Evolutionary conservation across 2,797 vertebrate species (phyloP).

Genomic region (Bradypodion pumilum): DNA sequence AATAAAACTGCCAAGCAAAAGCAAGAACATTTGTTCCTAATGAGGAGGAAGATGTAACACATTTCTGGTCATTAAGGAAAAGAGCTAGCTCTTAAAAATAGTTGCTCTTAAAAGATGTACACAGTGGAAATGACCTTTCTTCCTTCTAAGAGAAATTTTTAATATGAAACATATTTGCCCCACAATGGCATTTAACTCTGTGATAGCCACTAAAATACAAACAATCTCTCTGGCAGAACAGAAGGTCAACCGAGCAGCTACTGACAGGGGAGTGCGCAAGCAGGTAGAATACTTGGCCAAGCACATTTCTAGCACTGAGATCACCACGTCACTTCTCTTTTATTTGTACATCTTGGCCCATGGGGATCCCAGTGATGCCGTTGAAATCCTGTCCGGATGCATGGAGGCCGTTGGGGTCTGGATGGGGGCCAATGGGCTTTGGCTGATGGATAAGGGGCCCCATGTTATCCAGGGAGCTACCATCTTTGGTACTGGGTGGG

Average conservation of each 20-base stretch:
- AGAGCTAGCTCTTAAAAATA: not conserved
- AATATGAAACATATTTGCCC: not conserved
- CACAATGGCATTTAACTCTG: not conserved
- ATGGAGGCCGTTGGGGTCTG: too few species aligned
- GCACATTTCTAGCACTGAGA: not conserved
- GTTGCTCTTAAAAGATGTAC: not conserved
- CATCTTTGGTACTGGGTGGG: too few species aligned
- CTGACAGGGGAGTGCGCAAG: not conserved
- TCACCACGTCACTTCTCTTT: conserved; percentile 40
- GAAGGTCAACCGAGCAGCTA: conserved; percentile 4
- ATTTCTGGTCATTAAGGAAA: not conserved
- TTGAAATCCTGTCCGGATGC: too few species aligned
- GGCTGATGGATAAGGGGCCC: too few species aligned
- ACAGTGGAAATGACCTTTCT: not conserved
- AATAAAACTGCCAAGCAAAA: conserved; percentile 12
- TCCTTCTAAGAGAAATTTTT: not conserved
- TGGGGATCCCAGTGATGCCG: too few species aligned
- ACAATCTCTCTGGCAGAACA: not conserved
- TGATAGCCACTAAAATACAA: not conserved
- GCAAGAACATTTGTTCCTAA: not conserved
- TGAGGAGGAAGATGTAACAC: not conserved
- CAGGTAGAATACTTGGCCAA: not conserved
- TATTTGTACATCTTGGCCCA: too few species aligned
- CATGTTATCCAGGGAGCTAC: too few species aligned
- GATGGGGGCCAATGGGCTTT: too few species aligned